Evolutionary conservation across 2,888 invertebrate genomes (phyloP), one percentile per base, ranked within the genome.

Genomic region (Andrena marginata): DNA sequence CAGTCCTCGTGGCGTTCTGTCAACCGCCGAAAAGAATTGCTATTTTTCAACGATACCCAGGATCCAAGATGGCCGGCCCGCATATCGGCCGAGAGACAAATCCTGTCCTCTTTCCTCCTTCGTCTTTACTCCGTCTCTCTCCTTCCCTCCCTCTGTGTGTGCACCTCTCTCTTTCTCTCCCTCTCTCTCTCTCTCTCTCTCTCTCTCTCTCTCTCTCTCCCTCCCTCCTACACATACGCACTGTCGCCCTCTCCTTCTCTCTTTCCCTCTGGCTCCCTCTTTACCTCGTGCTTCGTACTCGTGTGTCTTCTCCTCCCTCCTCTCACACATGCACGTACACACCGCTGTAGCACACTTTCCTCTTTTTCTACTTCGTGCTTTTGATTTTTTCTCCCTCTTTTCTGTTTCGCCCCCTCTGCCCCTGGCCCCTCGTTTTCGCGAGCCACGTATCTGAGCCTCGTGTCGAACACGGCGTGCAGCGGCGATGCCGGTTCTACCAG

Each of bases 61-160:
- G 91, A 94, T 92, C 88, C 93, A 94, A 94, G 92, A 94, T 94
- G 94, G 94, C 94, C 82, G 84, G 73, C 77, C 42, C 77, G 89
- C 87, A 82, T 86, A 87, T 90, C 88, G 90, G 88, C 83, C 89
- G 89, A 86, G 89, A 90, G 86, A 87, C 85, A 81, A 82, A 69
- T 85, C 83, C 89, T 86, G 80, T 88, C 89, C 80, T 85, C 85
- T 78, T 74, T 70, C 74, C 85, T 84, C 80, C 79, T 49, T 70
- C 80, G 65, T 35, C 59, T 73, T 81, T 62, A 60, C 75, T 35
- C 78, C 33, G 72, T 62, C 63, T 65, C 59, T 31, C 29, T 68
- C 16, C 33, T 33, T 59, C 65, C 59, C 63, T 59, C 65, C 73
- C 59, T 63, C 56, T 65, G 70, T 26, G 56, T 56, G 48, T 67